These are phyloP conservation scores for Rattus rattus DNA, from an alignment of 2,113 vertebrate species.

Conservation along the genomic window DNA sequence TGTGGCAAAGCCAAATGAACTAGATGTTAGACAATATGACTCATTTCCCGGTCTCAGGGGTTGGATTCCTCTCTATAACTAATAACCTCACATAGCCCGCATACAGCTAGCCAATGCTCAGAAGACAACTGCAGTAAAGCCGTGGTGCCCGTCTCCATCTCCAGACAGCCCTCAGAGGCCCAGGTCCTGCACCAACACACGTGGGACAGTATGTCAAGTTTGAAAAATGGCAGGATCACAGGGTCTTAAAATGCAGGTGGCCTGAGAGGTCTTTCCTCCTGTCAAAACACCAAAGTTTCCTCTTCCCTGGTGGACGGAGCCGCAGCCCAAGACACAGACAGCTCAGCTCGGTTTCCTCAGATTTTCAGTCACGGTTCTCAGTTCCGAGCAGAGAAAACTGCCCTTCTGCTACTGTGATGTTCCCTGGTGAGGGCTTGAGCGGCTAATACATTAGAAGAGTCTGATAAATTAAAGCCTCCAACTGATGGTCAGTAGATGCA, in stretches of 20 bases:
- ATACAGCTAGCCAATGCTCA: background rate
- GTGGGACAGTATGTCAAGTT: constrained; percentile 27
- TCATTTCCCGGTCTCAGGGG: background rate
- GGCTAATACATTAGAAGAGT: background rate
- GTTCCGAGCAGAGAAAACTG: background rate
- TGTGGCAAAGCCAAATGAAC: background rate
- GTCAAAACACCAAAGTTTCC: background rate
- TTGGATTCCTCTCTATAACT: background rate
- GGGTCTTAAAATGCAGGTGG: constrained; percentile 28
- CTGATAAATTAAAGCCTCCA: constrained; percentile 39
- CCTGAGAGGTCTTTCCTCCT: background rate
- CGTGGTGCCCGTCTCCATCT: background rate
- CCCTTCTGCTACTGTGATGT: background rate
- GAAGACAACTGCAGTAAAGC: background rate
- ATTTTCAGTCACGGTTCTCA: background rate
- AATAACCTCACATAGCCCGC: background rate
- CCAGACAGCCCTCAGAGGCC: background rate
- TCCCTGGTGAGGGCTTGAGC: background rate
- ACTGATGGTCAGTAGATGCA: background rate
- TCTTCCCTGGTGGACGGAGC: background rate
- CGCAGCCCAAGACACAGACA: background rate
- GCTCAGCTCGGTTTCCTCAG: background rate
- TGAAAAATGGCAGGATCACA: background rate
- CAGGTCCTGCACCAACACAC: background rate
- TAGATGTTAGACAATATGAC: constrained; percentile 32